These are phyloP conservation scores for Luehdorfia chinensis DNA, from an alignment of 1,140 invertebrate species.

Conservation along the genomic window DNA sequence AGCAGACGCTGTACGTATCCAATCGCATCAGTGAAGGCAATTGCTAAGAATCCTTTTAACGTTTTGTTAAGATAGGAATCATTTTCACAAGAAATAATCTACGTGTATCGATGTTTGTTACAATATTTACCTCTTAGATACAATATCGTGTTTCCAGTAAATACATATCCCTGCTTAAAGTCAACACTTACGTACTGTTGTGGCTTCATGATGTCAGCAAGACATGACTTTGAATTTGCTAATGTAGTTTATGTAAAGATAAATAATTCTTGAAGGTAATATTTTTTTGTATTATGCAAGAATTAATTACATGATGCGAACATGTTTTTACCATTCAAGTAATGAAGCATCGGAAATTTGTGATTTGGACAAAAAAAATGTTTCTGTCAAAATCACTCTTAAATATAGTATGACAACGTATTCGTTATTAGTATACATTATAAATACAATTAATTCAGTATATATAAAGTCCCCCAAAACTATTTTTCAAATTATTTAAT, in stretches of 20 bases:
- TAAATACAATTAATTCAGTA: too few species aligned
- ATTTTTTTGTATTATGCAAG: too few species aligned
- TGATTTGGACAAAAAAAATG: too few species aligned
- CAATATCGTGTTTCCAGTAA: conserved; percentile 10
- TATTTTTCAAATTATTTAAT: too few species aligned
- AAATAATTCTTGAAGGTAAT: conserved; percentile 9
- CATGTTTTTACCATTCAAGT: too few species aligned
- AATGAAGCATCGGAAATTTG: too few species aligned
- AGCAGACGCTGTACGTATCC: not conserved
- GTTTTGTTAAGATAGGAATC: conserved; percentile 7
- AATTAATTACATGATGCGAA: too few species aligned
- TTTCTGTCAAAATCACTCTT: too few species aligned
- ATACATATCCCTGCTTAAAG: conserved; percentile 12
- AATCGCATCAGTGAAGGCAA: not conserved
- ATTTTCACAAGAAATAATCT: conserved; percentile 8
- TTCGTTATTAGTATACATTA: too few species aligned
- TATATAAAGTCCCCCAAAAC: too few species aligned
- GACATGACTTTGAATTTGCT: conserved; percentile 10
- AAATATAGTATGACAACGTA: too few species aligned
- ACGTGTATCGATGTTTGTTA: not conserved
- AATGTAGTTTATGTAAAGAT: conserved; percentile 9
- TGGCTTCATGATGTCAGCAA: conserved; percentile 17
- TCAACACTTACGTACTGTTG: conserved; percentile 15
- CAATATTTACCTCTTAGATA: conserved; percentile 1
- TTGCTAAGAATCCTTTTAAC: conserved; percentile 7